Evolutionary conservation across 2,113 vertebrate species (phyloP).

Genomic region (Amphiprion percula): DNA sequence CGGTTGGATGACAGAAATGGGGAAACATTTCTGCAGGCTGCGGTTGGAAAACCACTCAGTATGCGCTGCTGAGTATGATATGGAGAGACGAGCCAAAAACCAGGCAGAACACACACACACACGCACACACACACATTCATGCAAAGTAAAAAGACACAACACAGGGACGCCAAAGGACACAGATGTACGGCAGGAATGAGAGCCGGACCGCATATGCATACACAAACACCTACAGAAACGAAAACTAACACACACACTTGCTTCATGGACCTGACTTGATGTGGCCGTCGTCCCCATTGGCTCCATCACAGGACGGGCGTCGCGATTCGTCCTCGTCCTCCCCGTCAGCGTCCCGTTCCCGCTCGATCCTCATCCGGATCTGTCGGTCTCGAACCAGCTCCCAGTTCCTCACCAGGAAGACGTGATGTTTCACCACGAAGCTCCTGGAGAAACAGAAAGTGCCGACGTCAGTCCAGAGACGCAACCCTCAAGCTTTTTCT

Average conservation of each 20-base stretch:
- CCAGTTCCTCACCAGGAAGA: slow-evolving; percentile 96
- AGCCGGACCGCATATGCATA: slow-evolving; percentile 57
- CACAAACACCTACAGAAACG: slow-evolving; percentile 81
- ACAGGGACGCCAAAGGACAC: slow-evolving; percentile 30
- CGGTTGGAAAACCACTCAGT: slow-evolving; percentile 81
- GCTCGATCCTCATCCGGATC: slow-evolving; percentile 89
- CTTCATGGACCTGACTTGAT: slow-evolving; percentile 86
- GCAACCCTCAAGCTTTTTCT: too few species aligned
- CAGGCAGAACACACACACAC: slow-evolving; percentile 50
- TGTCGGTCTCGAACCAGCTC: slow-evolving; percentile 93
- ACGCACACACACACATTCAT: background rate
- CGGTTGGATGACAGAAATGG: slow-evolving; percentile 70
- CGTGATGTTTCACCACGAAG: slow-evolving; percentile 92
- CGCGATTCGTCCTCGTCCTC: slow-evolving; percentile 56
- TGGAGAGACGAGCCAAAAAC: slow-evolving; percentile 68
- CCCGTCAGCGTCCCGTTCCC: slow-evolving; percentile 58
- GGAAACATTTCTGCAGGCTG: slow-evolving; percentile 78
- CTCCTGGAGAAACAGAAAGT: slow-evolving; percentile 82
- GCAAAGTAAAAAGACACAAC: slow-evolving; percentile 46
- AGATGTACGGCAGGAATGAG: slow-evolving; percentile 36
- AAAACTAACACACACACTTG: slow-evolving; percentile 86
- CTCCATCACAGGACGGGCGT: slow-evolving; percentile 56
- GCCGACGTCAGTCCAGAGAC: background rate
- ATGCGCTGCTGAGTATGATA: slow-evolving; percentile 72
- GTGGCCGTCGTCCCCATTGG: slow-evolving; percentile 75